phyloP scores from a whole-genome alignment of 92 coral and sea anemone species.

The Zoanthus sansibaricus region DNA sequence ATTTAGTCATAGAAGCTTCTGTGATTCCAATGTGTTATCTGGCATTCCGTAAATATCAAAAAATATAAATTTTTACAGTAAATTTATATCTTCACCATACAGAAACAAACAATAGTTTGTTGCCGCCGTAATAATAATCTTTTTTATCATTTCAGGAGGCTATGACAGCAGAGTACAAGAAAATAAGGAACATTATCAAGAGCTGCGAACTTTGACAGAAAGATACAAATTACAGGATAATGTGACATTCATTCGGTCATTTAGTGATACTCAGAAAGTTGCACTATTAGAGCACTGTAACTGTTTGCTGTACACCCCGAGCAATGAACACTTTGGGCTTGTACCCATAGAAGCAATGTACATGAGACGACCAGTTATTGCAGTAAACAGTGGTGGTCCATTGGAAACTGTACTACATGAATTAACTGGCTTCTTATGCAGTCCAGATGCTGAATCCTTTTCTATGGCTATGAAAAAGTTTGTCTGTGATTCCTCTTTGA shows the following conservation, averaged over 20 bases:
- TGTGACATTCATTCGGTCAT: conserved; percentile 90
- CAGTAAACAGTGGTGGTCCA: conserved; percentile 97
- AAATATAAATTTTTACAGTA: too few relatives aligned
- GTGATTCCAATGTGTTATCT: too few relatives aligned
- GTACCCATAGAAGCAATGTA: conserved; percentile 99
- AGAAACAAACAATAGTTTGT: too few relatives aligned
- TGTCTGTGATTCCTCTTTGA: conserved; percentile 70
- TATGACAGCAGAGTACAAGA: conserved; percentile 95
- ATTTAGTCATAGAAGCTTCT: too few relatives aligned
- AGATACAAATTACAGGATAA: conserved; percentile 81
- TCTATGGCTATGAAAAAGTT: conserved; percentile 90
- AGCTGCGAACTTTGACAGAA: conserved; percentile 79
- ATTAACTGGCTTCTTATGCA: conserved; percentile 92
- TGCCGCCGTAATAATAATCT: not conserved
- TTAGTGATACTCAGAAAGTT: conserved; percentile 88
- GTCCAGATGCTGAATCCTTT: conserved; percentile 93
- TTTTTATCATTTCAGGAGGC: conserved; percentile 72
- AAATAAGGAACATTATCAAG: conserved; percentile 92
- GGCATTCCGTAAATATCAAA: too few relatives aligned
- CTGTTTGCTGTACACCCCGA: conserved; percentile 95
- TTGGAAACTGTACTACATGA: conserved; percentile 88
- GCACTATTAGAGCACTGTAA: conserved; percentile 74
- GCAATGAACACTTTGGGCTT: conserved; percentile 97
- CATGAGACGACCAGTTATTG: conserved; percentile 91
- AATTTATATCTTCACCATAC: too few relatives aligned